A percentile compares a stretch with the other conserved stretches of the same genome.
These are phyloP conservation scores for Forbesichthys agassizii DNA, from an alignment of 2,113 vertebrate genomes.

Conservation along the genomic window DNA sequence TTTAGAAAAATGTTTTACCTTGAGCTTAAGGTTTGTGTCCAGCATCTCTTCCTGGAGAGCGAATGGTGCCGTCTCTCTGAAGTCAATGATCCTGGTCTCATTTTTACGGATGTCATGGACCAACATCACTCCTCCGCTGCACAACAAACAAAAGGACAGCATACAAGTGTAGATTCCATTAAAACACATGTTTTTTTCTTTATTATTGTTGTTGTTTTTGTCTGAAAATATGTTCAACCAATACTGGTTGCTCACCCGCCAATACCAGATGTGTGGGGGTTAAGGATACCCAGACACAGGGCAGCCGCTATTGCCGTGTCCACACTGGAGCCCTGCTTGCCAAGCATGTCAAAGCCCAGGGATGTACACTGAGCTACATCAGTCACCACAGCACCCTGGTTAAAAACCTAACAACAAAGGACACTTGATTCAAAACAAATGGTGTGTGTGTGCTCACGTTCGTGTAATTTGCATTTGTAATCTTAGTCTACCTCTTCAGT, in stretches of 20 bases:
- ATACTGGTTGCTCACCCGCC: slow-evolving; percentile 83
- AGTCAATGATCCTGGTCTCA: slow-evolving; percentile 89
- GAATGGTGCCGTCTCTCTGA: slow-evolving; percentile 91
- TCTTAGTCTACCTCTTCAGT: too few relatives aligned
- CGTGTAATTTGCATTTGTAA: too few relatives aligned
- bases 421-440: not conserved
- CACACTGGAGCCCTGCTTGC: slow-evolving; percentile 88
- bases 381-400: slow-evolving; percentile 90
- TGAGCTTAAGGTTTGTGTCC: slow-evolving; percentile 75
- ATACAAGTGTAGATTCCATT: not conserved
- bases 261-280: slow-evolving; percentile 92
- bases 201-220: too few relatives aligned
- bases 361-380: slow-evolving; percentile 88
- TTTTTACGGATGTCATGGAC: slow-evolving; percentile 93
- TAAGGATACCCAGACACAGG: slow-evolving; percentile 89
- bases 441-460: too few relatives aligned
- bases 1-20: slow-evolving; percentile 66
- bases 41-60: slow-evolving; percentile 81
- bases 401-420: slow-evolving; percentile 81
- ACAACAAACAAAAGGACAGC: slow-evolving; percentile 17
- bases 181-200: too few relatives aligned
- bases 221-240: not conserved
- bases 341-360: slow-evolving; percentile 86
- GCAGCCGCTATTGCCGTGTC: slow-evolving; percentile 89
- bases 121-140: slow-evolving; percentile 95